phyloP scores from a whole-genome alignment of 2,113 vertebrate species.

The Cardinalis cardinalis region DNA sequence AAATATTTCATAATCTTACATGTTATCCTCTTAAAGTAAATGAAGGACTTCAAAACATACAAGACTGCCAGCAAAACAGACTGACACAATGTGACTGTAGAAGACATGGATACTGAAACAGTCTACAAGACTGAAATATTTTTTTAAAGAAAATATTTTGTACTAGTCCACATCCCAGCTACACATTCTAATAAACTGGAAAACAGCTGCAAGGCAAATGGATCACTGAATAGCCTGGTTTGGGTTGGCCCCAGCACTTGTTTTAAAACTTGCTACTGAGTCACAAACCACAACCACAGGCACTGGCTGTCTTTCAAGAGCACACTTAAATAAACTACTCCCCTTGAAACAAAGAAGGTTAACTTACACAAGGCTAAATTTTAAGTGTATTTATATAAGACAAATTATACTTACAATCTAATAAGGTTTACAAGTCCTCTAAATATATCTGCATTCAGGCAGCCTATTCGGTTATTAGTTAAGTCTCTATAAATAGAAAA shows the following conservation, averaged over 20 bases:
- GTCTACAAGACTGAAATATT: neutral
- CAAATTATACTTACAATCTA: slow-evolving; percentile 85
- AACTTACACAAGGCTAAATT: neutral
- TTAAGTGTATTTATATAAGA: neutral
- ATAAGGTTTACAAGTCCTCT: slow-evolving; percentile 87
- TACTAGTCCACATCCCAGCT: neutral
- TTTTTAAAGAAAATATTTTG: neutral
- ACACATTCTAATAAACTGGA: neutral
- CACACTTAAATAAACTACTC: neutral
- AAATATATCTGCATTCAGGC: slow-evolving; percentile 91
- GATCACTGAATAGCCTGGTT: neutral
- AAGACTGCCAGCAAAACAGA: neutral
- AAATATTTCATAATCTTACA: neutral
- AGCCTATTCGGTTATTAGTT: slow-evolving; percentile 94
- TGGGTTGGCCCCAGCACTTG: neutral
- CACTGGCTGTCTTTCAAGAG: neutral
- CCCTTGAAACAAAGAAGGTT: neutral
- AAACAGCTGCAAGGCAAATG: neutral
- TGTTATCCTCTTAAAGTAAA: neutral
- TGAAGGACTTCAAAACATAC: neutral
- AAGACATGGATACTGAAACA: neutral
- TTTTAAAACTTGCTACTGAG: neutral
- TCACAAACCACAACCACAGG: neutral
- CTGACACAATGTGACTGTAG: neutral
- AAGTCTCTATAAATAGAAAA: slow-evolving; percentile 78